Evolutionary conservation across 1,140 invertebrate species (phyloP).

Genomic region (Drosophila eugracilis): DNA sequence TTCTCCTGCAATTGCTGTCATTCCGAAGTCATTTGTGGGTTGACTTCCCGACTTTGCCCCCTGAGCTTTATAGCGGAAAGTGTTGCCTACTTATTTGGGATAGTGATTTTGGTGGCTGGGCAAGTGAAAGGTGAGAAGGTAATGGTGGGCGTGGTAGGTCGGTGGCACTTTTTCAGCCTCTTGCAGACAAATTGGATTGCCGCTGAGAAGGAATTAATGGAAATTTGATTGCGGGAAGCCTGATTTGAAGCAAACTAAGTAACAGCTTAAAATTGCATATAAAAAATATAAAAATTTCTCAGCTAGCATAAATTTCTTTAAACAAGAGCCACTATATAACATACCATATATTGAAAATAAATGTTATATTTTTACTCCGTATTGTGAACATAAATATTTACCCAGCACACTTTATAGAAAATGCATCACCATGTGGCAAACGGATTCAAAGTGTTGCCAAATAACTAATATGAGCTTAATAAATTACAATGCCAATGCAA

Average conservation of each 20-base stretch:
- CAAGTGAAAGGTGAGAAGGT: background rate
- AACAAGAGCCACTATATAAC: too few relatives aligned
- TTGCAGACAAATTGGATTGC: slow-evolving; percentile 7
- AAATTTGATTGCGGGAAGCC: slow-evolving; percentile 7
- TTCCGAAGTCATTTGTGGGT: slow-evolving; percentile 73
- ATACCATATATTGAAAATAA: background rate
- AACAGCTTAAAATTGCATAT: too few relatives aligned
- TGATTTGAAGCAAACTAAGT: background rate
- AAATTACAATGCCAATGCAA: slow-evolving; percentile 8
- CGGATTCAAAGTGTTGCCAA: slow-evolving; percentile 3
- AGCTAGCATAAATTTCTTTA: background rate
- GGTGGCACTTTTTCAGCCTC: slow-evolving; percentile 2
- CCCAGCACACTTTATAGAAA: background rate
- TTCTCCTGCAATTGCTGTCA: slow-evolving; percentile 74
- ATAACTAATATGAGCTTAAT: slow-evolving; percentile 25
- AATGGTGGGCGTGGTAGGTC: background rate
- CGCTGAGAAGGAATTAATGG: background rate
- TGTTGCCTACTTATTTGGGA: slow-evolving; percentile 32
- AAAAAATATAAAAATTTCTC: too few relatives aligned
- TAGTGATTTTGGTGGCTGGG: background rate
- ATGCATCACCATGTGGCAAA: background rate
- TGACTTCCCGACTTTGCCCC: slow-evolving; percentile 28
- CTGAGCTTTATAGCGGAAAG: slow-evolving; percentile 30
- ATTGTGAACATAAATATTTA: slow-evolving; percentile 7
- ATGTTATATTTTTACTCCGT: background rate